Evolutionary conservation across 2,113 vertebrate species (phyloP), one percentile per base, ranked within the genome.

Genomic region (Addax nasomaculatus): DNA sequence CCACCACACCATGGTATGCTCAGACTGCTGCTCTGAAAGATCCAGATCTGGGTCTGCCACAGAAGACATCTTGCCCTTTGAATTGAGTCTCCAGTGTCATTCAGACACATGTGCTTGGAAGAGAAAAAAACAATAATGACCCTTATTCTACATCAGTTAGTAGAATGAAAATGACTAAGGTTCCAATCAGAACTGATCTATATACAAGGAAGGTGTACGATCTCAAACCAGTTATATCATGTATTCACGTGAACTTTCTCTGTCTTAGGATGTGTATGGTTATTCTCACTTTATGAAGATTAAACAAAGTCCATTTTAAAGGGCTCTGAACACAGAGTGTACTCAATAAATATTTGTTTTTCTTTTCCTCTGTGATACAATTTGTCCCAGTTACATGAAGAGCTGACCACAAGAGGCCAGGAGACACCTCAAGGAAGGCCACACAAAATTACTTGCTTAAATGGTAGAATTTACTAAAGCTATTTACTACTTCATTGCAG

Each of bases 371-470:
- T 51, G 15, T 60, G 62, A 95, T 64, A 43, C 29, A 73, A 51
- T 62, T 93, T 94, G 62, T 55, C 39, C 88, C 76, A 90, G 55
- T 94, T 96, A 91, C 25, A 36, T 47, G 67, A 96, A 55, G 17
- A 90, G 51, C 39, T 78, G 58, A 55, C 93, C 91, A 64, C 60
- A 92, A 95, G 62, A 96, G 67, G 51, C 73, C 83, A 93, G 85
- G 33, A 93, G 51, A 95, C 25, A 81, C 53, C 64, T 90, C 62
- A 60, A 85, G 45, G 47, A 60, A 85, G 45, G 39, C 47, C 47
- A 91, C 30, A 95, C 39, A 64, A 95, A 89, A 83, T 92, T 86
- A 79, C 85, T 73, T 60, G 86, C 60, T 93, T 90, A 96, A 96
- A 58, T 27, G 70, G 55, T 57, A 96, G 67, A 53, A 93, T 58